Base-by-base conservation (phyloP, 2,888 invertebrate species). In the Drosophila buzzatii region DNA sequence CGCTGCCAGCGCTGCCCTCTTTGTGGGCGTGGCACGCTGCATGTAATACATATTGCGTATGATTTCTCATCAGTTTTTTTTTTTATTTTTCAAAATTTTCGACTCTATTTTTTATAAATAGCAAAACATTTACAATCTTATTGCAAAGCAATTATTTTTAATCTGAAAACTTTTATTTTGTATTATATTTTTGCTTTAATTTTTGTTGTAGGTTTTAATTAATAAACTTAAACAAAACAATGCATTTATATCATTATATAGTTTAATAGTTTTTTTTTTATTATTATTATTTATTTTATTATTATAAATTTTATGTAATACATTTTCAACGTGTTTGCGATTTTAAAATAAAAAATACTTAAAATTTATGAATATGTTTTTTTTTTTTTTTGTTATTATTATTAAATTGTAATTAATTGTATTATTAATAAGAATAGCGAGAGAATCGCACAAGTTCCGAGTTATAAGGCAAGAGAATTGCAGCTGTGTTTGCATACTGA, bases 81-180 rank as follows among this genome's bases (percentile, higher is more conserved):
- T 70, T 68, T 72, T 73, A 57, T 37, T 60, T 65, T 63, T 65
- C 55, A 10, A 55, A 39, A 41, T 62, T 72, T 68, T 51, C 27
- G 37, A 16, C 16, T 39, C 16, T 39, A 39, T 37, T 39, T 16
- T 56, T 69, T 51, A 82, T 83, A 88, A 88, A 90, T 89, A 87
- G 78, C 73, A 87, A 85, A 90, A 89, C 80, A 89, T 90, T 78
- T 91, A 91, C 91, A 90, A 91, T 91, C 90, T 90, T 90, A 90
- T 90, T 90, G 89, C 91, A 81, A 74, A 77, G 73, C 63, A 81
- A 20, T 16, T 20, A 10, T 33, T 33, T 57, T 33, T 23, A 44
- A 47, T 39, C 8, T 58, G 49, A 44, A 58, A 61, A 49, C 53
- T 39, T 31, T 1, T 9, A 14, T 47, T 53, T 14, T 2, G 6